Base-by-base conservation (phyloP, 1,140 invertebrate species). In the Tribolium madens region DNA sequence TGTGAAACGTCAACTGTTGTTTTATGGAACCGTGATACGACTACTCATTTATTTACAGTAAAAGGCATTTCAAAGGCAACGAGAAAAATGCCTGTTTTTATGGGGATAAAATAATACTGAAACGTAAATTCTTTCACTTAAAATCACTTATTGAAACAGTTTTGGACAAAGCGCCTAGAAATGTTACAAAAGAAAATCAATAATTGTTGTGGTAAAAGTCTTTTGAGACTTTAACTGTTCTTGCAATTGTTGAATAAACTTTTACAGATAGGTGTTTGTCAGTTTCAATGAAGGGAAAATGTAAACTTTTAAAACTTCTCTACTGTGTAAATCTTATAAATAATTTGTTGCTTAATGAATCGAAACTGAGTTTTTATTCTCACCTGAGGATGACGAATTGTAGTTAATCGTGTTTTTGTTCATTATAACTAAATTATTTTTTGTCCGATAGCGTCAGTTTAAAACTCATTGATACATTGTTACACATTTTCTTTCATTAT, bases 1-100 rank as follows among this genome's bases (percentile, higher is more conserved):
- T 64, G 57, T 21, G 26, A 64, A 64, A 64, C 57, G 57, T 64
- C 57, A 64, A 64, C 57, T 64, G 31, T 26, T 64, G 57, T 64
- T 64, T 64, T 64, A 64, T 64, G 26, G 21, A 12, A 26, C 57
- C 57, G 57, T 64, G 57, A 64, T 64, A 64, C 26, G 57, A 26
- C 57, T 64, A 64, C 57, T 64, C 57, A 33, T 33, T 64, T 64
- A 64, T 64, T 64, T 33, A 64, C 36, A 14, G 12, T 31, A 33
- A 64, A 64, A 64, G 36, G 57, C 26, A 7, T 13, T 4, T 33
- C 26, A 64, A 14, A 26, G 12, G 3, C 6, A 50, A 50, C n/a
- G 13, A 7, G 48, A 47, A 14, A 13, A 12, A 26, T 47, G 46
- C 46, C 10, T 4, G 10, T 12, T 47, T 47, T 47, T 47, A 14